Base-by-base conservation (phyloP, 2,888 invertebrate genomes). In the Dichetophora obliterata region DNA sequence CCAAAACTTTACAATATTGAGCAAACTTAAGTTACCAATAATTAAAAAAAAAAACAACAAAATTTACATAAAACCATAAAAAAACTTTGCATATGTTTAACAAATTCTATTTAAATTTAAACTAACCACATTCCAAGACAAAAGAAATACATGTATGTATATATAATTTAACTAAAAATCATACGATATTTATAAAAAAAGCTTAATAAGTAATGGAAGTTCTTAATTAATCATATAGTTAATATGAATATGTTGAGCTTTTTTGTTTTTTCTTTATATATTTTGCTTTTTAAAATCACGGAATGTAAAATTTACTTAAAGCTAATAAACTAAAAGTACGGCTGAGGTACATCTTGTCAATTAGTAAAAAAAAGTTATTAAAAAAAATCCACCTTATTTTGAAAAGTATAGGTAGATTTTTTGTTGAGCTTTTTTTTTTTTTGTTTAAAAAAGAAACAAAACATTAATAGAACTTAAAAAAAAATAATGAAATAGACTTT, bases 341-440 rank as follows among this genome's bases (percentile, higher is more conserved):
- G 11, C 52, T 50, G 69, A 70, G 69, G 69, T 70, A 70, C 69
- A 16, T 11, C 24, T n/a, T 54, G 50, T 24, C 69, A 70, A 70
- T 22, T 34, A 57, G 63, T 22, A 57, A 66, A 78, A 34, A 22
- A 66, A 76, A 76, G 65, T 52, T 50, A 65, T 74, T 73, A 50
- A 27, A 27, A n/a, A 65, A 54, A 71, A 66, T 4, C 3, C 3
- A 31, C 31, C 5, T 31, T 31, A 4, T 4, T 4, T 3, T 31
- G 31, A 5, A 31, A 31, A n/a, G n/a, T n/a, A n/a, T n/a, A n/a
- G n/a, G n/a, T n/a, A n/a, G n/a, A n/a, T n/a, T n/a, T n/a, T n/a
- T n/a, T n/a, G n/a, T n/a, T n/a, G n/a, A n/a, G n/a, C n/a, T n/a
- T n/a, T n/a, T n/a, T n/a, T n/a, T 31, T 31, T 31, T 31, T 31